phyloP scores from a whole-genome alignment of 2,797 vertebrate species.

The Phoxinus dragarum region DNA sequence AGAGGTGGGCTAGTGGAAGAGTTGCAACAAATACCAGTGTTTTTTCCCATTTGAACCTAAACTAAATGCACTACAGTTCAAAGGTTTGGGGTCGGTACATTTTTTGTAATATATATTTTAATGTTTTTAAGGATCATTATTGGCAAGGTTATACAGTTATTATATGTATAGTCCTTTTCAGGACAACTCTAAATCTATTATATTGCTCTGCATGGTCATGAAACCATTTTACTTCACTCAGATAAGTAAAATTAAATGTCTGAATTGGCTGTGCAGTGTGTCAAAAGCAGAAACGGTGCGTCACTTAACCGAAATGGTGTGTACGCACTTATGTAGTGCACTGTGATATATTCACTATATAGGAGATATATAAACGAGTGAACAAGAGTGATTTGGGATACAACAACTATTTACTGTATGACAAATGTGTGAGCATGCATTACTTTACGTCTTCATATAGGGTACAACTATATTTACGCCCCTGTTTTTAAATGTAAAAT shows the following conservation, averaged over 20 bases:
- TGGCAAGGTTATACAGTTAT: not conserved
- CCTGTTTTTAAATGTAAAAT: not conserved
- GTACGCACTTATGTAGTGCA: not conserved
- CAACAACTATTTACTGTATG: not conserved
- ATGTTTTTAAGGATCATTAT: not conserved
- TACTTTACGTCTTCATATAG: not conserved
- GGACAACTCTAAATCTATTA: not conserved
- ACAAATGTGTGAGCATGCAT: not conserved
- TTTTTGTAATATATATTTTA: not conserved
- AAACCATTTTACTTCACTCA: not conserved
- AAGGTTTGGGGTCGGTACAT: not conserved
- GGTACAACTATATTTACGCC: not conserved
- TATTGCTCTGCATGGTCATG: not conserved
- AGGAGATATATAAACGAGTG: not conserved
- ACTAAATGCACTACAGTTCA: not conserved
- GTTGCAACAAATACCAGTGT: not conserved
- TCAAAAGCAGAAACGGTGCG: not conserved
- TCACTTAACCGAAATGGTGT: not conserved
- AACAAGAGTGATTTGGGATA: not conserved
- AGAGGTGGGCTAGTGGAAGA: not conserved
- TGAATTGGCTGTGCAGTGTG: not conserved
- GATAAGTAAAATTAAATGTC: not conserved
- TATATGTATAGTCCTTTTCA: not conserved
- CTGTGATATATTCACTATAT: not conserved
- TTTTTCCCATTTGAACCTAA: not conserved